Evolutionary conservation across 2,797 vertebrate genomes (phyloP), one percentile per base, ranked within the genome.

Genomic region (Etheostoma perlongum): DNA sequence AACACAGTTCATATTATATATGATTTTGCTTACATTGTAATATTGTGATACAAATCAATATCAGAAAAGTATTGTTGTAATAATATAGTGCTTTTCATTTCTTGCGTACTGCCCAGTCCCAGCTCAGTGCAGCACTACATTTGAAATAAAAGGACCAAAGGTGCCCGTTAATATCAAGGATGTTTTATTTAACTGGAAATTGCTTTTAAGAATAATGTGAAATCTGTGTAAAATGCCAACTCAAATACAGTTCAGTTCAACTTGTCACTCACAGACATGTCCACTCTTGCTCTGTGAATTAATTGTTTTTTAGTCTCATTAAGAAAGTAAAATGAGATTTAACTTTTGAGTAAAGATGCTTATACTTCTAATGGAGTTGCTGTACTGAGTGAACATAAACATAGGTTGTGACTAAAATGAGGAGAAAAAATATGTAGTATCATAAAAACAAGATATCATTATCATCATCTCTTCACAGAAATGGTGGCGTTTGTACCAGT

Each of bases 401-500:
- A 51, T 44, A 36, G 16, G 0, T 19, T 11, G 0, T 49, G 23
- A 46, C 11, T 9, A 7, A 11, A 30, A 46, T 21, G 15, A 1
- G 14, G 0, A 16, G 47, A 52, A 36, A 18, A 18, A 1, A 19
- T 48, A 3, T 11, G 16, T 2, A 8, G 19, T 52, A 18, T 52
- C 1, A 16, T 67, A 4, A 66, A 51, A 61, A 42, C 67, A 36
- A 71, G 6, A 8, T 4, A 21, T 64, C 0, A n/a, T 74, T 33
- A 5, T 60, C 9, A 33, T 69, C 18, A 2, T 52, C 16, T 58
- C 60, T 70, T 71, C 57, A 55, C 91, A 98, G 98, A 95, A 91
- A 91, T 97, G 91, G 93, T 99, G 98, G 98, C 96, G 95, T 36
- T 76, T 75, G 71, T 95, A 95, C 68, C 90, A 76, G 84, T 83